A percentile compares a stretch with the other conserved stretches of the same genome.
These are phyloP conservation scores for Clupea harengus DNA, from an alignment of 2,113 vertebrate species.

Conservation along the genomic window DNA sequence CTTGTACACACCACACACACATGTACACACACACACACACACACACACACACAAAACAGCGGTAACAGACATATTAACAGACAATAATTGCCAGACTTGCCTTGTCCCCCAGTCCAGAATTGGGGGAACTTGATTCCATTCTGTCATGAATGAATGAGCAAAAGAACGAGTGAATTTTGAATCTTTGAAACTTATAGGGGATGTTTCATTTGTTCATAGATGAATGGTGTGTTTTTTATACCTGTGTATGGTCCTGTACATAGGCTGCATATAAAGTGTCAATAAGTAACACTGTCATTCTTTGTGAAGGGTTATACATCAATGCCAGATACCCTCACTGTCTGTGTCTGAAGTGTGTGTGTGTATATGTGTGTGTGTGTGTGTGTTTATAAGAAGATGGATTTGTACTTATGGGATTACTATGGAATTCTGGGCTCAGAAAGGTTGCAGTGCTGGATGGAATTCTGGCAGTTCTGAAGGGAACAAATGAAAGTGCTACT, in stretches of 20 bases:
- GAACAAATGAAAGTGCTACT: neutral
- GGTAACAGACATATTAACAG: neutral
- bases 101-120: neutral
- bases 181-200: neutral
- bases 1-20: neutral
- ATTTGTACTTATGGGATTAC: neutral
- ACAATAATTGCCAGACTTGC: neutral
- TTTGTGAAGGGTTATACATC: neutral
- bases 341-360: neutral
- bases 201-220: neutral
- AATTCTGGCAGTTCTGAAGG: neutral
- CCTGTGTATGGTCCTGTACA: neutral
- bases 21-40: neutral
- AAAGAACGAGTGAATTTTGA: neutral
- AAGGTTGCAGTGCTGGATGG: neutral
- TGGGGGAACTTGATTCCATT: neutral
- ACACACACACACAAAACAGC: neutral
- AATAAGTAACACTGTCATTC: neutral
- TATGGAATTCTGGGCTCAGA: neutral
- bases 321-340: neutral
- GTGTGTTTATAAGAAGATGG: neutral
- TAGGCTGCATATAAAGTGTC: neutral
- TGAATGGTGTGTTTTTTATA: neutral
- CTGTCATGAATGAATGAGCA: neutral
- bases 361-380: neutral